phyloP scores from a whole-genome alignment of 2,797 vertebrate species.

The Clarias pachynema region DNA sequence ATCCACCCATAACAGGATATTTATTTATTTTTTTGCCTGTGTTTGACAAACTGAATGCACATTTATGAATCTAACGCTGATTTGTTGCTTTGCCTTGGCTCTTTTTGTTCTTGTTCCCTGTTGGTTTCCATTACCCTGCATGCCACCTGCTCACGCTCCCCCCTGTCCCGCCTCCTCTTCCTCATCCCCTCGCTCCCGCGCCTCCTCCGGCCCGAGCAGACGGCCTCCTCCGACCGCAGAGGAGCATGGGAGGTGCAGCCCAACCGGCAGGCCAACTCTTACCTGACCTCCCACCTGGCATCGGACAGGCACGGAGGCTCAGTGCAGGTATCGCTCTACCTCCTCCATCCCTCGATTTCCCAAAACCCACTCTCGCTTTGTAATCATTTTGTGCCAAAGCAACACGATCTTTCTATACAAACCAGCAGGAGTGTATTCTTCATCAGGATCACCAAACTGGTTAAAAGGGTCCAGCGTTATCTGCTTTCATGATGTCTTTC shows the following conservation, averaged over 20 bases:
- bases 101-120: conserved; percentile 53
- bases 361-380: conserved; percentile 44
- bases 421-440: neutral
- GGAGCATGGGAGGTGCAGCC: conserved; percentile 98
- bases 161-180: conserved; percentile 61
- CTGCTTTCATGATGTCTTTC: neutral
- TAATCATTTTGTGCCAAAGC: conserved; percentile 14
- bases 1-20: neutral
- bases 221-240: conserved; percentile 88
- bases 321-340: conserved; percentile 89
- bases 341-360: conserved; percentile 34
- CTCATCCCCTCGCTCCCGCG: conserved; percentile 46
- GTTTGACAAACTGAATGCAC: conserved; percentile 32
- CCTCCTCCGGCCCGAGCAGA: conserved; percentile 68
- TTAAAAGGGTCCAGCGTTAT: neutral
- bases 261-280: conserved; percentile 94
- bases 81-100: conserved; percentile 71
- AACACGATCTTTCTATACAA: neutral
- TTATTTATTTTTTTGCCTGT: conserved; percentile 22
- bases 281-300: conserved; percentile 94
- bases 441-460: conserved; percentile 9
- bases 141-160: conserved; percentile 72
- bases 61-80: conserved; percentile 58
- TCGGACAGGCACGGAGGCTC: conserved; percentile 98
- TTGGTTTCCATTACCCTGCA: conserved; percentile 73